Base-by-base conservation (phyloP, 2,888 invertebrate genomes). In the Mesorhabditis sp. region DNA sequence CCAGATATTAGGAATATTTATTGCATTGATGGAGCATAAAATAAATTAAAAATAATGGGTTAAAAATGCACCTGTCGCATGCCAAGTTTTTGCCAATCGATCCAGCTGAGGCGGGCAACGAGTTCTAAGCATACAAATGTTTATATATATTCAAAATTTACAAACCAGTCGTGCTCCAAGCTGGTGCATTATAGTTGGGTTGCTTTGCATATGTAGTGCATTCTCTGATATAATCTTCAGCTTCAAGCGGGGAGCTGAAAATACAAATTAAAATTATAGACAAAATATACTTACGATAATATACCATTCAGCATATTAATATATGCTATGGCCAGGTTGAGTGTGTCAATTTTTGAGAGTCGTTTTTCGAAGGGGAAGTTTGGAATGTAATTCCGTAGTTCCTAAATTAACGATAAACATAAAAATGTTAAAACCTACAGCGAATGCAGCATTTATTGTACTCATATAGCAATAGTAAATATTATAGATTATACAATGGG, bases 301-400 rank as follows among this genome's bases (percentile, higher is more conserved):
- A 88, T 83, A 70, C 87, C 87, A 67, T 86, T 80, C 13, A 98
- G 90, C 66, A 98, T 89, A 2, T 95, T 94, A 79, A 97, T 97
- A 88, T 97, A 97, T 0, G 96, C 96, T 75, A 97, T 97, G 62
- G 97, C 97, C 80, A 98, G 89, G 0, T 96, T 90, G 45, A 98
- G 89, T 0, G 98, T 97, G 89, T 98, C 98, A 83, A 98, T 98
- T 89, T 98, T 98, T 84, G 95, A 96, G 50, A 98, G 90, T 43
- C 97, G 89, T 87, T 97, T 97, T 88, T 98, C 98, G 87, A 95
- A 98, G 0, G 97, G 97, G 88, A 98, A 98, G 73, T 97, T 98
- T 67, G 98, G 98, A 82, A 98, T 96, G 89, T 95, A 95, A 80
- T 93, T 92, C 70, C 97, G 90, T 85, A 98, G 91, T 88, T 95